Evolutionary conservation across 2,113 vertebrate species (phyloP).

Genomic region (Verasper variegatus): DNA sequence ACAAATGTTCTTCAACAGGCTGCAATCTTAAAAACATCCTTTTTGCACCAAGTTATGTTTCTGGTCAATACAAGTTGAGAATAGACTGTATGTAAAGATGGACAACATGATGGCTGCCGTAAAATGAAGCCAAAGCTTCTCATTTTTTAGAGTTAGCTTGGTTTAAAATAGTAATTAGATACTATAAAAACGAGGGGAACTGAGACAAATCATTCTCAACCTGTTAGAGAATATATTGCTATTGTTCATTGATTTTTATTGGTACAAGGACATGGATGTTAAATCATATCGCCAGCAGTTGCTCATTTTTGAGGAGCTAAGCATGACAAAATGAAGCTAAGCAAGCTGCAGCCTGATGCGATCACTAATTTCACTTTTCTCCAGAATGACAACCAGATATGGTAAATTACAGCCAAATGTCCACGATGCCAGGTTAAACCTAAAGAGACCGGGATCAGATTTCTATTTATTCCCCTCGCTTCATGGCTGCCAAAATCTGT

Average conservation of each 20-base stretch:
- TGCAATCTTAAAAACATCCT: no score
- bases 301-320: slow-evolving; percentile 33
- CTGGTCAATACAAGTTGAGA: no score
- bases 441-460: neutral
- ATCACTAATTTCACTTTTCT: slow-evolving; percentile 28
- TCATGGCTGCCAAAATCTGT: slow-evolving; percentile 38
- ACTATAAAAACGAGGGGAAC: no score
- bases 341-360: slow-evolving; percentile 24
- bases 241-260: slow-evolving; percentile 21
- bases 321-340: slow-evolving; percentile 27
- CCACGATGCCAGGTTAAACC: neutral
- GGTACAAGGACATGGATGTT: slow-evolving; percentile 27
- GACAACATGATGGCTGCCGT: no score
- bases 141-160: no score
- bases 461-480: neutral
- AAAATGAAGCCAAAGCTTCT: no score
- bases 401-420: neutral
- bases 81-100: no score
- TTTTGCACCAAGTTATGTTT: no score
- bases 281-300: slow-evolving; percentile 34
- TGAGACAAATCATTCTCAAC: no score
- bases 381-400: slow-evolving; percentile 31
- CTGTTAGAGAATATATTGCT: neutral
- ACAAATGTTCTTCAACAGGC: no score
- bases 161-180: no score